Evolutionary conservation across 1,140 invertebrate genomes (phyloP).

Genomic region (Pogonognathellus flavescens): DNA sequence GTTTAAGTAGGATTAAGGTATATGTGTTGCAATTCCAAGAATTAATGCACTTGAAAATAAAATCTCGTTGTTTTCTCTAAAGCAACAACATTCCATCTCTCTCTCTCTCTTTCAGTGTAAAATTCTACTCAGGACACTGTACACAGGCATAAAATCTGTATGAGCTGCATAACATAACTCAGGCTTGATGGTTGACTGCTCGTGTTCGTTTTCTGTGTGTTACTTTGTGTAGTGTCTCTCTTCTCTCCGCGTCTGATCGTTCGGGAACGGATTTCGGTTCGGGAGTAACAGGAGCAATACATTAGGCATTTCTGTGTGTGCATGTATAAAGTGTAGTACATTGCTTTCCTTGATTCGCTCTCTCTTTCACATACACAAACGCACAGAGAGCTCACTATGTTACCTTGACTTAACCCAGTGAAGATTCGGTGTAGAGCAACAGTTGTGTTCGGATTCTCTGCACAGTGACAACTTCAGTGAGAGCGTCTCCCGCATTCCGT

Average conservation of each 20-base stretch:
- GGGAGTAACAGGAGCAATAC: not conserved
- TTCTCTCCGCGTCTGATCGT: not conserved
- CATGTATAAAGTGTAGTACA: not conserved
- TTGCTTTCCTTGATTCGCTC: too few relatives aligned
- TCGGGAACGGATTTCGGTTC: conserved; percentile 16
- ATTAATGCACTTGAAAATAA: too few relatives aligned
- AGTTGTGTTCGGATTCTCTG: conserved; percentile 44
- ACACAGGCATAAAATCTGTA: too few relatives aligned
- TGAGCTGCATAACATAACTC: too few relatives aligned
- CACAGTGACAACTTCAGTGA: conserved; percentile 26
- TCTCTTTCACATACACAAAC: too few relatives aligned
- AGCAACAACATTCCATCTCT: too few relatives aligned
- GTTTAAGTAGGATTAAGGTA: too few relatives aligned
- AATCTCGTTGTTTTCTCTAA: too few relatives aligned
- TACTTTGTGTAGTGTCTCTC: too few relatives aligned
- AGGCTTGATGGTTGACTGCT: not conserved
- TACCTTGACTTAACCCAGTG: conserved; percentile 9
- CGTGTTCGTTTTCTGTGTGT: conserved; percentile 3
- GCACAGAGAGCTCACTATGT: not conserved
- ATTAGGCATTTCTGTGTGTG: not conserved
- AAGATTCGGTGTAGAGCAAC: conserved; percentile 45
- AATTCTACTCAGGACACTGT: too few relatives aligned
- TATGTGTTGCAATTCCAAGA: too few relatives aligned
- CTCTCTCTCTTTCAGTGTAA: too few relatives aligned
- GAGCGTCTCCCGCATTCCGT: not conserved